Conservation (phyloP, 2,888 invertebrate species). For the Torymus tubicola region DNA sequence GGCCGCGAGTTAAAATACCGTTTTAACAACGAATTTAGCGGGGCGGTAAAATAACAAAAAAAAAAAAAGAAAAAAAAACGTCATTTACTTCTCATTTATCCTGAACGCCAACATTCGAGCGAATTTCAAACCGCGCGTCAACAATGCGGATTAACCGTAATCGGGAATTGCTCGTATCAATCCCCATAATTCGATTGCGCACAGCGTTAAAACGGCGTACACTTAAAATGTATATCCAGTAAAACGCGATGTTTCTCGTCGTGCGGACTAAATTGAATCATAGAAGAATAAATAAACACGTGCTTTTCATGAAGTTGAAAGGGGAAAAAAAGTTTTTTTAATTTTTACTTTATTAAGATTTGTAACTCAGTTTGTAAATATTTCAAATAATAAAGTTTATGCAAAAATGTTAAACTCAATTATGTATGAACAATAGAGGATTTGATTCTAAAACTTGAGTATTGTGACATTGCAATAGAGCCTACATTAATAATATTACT, state of each 20-base stretch:
- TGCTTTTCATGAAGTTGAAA: too few species aligned
- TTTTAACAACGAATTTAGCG: not conserved
- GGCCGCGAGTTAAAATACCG: not conserved
- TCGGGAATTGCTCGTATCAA: constrained; percentile 31
- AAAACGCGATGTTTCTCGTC: not conserved
- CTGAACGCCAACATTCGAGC: constrained; percentile 14
- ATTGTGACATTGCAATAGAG: too few species aligned
- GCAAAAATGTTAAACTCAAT: too few species aligned
- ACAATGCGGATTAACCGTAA: constrained; percentile 24
- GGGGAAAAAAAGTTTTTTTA: too few species aligned
- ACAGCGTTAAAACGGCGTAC: not conserved
- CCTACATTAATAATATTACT: too few species aligned
- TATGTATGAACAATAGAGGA: too few species aligned
- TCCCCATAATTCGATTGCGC: constrained; percentile 33
- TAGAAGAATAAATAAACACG: too few species aligned
- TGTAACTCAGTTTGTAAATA: too few species aligned
- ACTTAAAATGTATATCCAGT: not conserved
- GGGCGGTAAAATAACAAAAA: not conserved
- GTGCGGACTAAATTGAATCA: not conserved
- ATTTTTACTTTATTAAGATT: too few species aligned
- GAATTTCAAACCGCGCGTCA: constrained; percentile 12
- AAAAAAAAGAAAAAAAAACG: constrained; percentile 9
- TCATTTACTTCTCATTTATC: constrained; percentile 23
- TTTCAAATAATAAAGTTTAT: too few species aligned
- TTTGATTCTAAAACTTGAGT: too few species aligned